Conservation (phyloP, 2,888 invertebrate genomes). For the Laothoe populi region DNA sequence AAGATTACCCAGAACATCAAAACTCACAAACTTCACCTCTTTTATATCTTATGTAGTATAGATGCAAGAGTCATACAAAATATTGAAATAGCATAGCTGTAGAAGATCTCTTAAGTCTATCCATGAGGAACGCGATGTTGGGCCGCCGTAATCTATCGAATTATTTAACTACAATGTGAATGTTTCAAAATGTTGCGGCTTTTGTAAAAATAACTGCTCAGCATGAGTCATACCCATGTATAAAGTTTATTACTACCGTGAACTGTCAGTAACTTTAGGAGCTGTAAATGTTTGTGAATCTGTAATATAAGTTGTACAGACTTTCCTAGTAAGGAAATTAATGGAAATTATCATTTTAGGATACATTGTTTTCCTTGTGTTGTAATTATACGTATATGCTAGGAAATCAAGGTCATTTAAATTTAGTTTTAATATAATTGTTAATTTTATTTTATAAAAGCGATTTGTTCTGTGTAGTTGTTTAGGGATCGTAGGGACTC, state of each 20-base stretch:
- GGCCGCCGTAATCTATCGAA: constrained; percentile 26
- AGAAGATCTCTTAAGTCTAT: constrained; percentile 38
- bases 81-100: constrained; percentile 33
- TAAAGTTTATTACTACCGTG: background rate
- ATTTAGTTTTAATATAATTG: too few species aligned
- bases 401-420: too few species aligned
- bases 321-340: too few species aligned
- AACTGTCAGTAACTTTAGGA: background rate
- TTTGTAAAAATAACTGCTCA: background rate
- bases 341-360: too few species aligned
- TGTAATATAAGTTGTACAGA: background rate
- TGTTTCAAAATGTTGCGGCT: constrained; percentile 28
- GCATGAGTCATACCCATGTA: background rate
- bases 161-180: constrained; percentile 27
- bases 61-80: constrained; percentile 1
- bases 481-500: too few species aligned
- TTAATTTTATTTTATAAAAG: too few species aligned
- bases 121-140: constrained; percentile 39
- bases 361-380: too few species aligned
- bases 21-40: too few species aligned
- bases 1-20: too few species aligned
- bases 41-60: background rate
- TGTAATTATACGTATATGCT: too few species aligned
- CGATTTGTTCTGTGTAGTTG: too few species aligned
- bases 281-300: background rate